These are phyloP conservation scores for Drosophila mettleri DNA, from an alignment of 2,888 invertebrate genomes.

Conservation along the genomic window DNA sequence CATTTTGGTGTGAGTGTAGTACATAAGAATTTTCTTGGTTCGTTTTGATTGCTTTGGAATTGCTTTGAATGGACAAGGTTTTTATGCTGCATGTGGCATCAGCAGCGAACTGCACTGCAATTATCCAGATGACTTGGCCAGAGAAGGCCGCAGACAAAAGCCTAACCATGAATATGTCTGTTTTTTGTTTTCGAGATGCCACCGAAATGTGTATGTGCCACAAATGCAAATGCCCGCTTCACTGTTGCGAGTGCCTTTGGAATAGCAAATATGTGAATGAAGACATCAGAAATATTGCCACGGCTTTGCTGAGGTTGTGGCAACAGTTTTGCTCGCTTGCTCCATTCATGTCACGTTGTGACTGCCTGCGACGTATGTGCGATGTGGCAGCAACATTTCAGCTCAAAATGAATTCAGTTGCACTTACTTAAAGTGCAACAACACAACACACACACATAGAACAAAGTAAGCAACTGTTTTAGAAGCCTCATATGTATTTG, in stretches of 20 bases:
- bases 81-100: conserved; percentile 15
- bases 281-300: conserved; percentile 28
- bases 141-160: conserved; percentile 18
- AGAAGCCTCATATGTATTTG: background rate
- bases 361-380: conserved; percentile 14
- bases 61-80: conserved; percentile 15
- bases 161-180: conserved; percentile 29
- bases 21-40: conserved; percentile 13
- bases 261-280: conserved; percentile 30
- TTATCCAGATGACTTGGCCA: conserved; percentile 40
- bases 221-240: conserved; percentile 19
- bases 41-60: conserved; percentile 31
- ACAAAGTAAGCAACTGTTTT: conserved; percentile 11
- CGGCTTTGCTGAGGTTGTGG: conserved; percentile 29
- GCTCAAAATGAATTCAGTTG: conserved; percentile 28
- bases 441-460: conserved; percentile 1
- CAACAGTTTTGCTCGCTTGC: conserved; percentile 19
- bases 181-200: conserved; percentile 32
- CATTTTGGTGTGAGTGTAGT: background rate
- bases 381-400: conserved; percentile 6
- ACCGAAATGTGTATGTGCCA: conserved; percentile 19
- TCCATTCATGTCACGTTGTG: conserved; percentile 31
- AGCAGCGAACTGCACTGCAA: conserved; percentile 19
- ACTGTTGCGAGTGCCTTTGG: conserved; percentile 14
- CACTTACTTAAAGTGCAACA: conserved; percentile 29